Conservation (phyloP, 2,113 vertebrate genomes). For the Canis aureus region DNA sequence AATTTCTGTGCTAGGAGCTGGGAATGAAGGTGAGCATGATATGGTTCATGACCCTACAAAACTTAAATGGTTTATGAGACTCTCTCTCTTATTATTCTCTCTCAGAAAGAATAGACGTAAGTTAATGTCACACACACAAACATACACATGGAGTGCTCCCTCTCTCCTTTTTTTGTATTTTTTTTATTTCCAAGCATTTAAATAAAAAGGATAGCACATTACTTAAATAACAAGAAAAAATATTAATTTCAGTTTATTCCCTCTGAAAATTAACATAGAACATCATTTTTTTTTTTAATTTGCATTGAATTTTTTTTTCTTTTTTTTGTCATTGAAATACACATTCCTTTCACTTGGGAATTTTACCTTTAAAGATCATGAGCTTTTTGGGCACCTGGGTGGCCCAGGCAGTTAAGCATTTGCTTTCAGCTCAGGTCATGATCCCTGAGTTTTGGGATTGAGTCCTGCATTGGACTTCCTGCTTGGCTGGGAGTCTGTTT, state of each 20-base stretch:
- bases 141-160: neutral
- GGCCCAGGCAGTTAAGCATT: too few species aligned
- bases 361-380: neutral
- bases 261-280: neutral
- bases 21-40: neutral
- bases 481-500: too few species aligned
- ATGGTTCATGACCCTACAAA: neutral
- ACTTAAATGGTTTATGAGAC: neutral
- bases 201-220: slow-evolving; percentile 9
- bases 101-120: neutral
- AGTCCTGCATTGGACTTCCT: too few species aligned
- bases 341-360: neutral
- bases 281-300: neutral
- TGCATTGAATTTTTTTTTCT: neutral
- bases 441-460: too few species aligned
- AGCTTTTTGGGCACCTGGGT: neutral
- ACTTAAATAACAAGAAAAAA: neutral
- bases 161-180: neutral
- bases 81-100: neutral
- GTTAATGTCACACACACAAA: neutral
- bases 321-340: slow-evolving; percentile 12
- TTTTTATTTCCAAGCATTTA: slow-evolving; percentile 37
- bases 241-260: neutral
- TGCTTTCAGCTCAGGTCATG: too few species aligned
- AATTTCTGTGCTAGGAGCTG: neutral